phyloP scores from a whole-genome alignment of 2,113 vertebrate genomes.

The Percopsis transmontana region DNA sequence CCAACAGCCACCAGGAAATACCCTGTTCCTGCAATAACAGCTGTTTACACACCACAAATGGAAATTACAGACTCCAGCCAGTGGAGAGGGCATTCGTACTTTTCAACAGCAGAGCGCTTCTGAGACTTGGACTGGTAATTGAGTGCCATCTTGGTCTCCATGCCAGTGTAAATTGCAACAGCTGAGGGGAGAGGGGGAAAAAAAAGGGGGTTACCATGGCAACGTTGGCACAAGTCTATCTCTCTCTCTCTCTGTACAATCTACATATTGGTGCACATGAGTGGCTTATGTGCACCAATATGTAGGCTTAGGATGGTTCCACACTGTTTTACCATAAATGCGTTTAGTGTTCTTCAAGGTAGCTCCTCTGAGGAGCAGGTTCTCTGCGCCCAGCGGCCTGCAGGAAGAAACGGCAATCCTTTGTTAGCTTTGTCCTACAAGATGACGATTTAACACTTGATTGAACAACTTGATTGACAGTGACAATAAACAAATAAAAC shows the following conservation, averaged over 20 bases:
- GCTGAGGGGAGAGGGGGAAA: constrained; percentile 71
- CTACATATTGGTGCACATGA: background rate
- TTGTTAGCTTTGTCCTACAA: constrained; percentile 5
- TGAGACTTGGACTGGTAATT: constrained; percentile 98
- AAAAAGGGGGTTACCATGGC: constrained; percentile 33
- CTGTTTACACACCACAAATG: background rate
- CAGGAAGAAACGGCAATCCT: constrained; percentile 19
- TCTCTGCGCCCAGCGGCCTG: constrained; percentile 95
- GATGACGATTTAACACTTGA: constrained; percentile 7
- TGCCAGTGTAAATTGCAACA: constrained; percentile 96
- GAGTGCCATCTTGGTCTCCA: constrained; percentile 99
- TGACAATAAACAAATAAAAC: background rate
- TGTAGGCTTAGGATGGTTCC: background rate
- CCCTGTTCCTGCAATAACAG: background rate
- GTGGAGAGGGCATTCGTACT: constrained; percentile 78
- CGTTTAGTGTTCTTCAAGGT: constrained; percentile 95
- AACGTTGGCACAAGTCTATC: background rate
- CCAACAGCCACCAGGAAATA: background rate
- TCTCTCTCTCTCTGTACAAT: background rate
- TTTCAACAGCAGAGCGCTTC: constrained; percentile 97
- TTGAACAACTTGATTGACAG: background rate
- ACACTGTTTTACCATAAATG: constrained; percentile 85
- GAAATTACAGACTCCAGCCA: background rate
- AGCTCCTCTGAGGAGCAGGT: constrained; percentile 94
- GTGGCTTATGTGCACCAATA: background rate